Evolutionary conservation across 1,140 invertebrate genomes (phyloP).

Genomic region (Tetramorium parvispinum): DNA sequence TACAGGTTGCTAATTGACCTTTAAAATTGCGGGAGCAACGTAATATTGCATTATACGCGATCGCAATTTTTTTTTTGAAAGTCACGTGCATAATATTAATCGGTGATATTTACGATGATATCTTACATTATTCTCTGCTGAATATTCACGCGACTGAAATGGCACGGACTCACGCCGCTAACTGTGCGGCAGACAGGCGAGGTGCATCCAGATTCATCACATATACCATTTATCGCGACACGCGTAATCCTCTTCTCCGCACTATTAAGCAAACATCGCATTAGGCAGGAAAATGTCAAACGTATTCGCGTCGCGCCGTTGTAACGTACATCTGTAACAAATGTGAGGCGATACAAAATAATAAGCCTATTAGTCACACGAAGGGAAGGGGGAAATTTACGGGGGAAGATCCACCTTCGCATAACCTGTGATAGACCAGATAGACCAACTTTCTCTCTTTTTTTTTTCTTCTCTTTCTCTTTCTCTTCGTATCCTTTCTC

Average conservation of each 20-base stretch:
- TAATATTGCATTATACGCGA: background rate
- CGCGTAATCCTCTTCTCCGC: constrained; percentile 77
- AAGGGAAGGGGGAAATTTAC: constrained; percentile 10
- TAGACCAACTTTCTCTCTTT: constrained; percentile 55
- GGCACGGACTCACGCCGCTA: background rate
- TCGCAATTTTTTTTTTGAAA: background rate
- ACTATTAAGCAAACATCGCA: constrained; percentile 80
- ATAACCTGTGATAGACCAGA: constrained; percentile 31
- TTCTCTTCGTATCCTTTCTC: background rate
- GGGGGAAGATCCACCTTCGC: constrained; percentile 45
- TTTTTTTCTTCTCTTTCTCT: background rate
- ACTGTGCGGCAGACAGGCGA: background rate
- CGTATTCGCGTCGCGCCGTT: constrained; percentile 55
- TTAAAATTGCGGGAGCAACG: background rate
- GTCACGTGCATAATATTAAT: background rate
- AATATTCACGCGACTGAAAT: background rate
- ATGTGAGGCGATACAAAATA: constrained; percentile 84
- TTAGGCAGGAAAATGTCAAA: constrained; percentile 71
- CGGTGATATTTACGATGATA: background rate
- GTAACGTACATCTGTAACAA: constrained; percentile 77
- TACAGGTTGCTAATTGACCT: background rate
- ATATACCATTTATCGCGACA: constrained; percentile 60
- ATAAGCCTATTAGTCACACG: constrained; percentile 85
- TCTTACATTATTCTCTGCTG: background rate
- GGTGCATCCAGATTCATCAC: background rate